phyloP scores from a whole-genome alignment of 1,140 invertebrate species.

The Lepeophtheirus salmonis region DNA sequence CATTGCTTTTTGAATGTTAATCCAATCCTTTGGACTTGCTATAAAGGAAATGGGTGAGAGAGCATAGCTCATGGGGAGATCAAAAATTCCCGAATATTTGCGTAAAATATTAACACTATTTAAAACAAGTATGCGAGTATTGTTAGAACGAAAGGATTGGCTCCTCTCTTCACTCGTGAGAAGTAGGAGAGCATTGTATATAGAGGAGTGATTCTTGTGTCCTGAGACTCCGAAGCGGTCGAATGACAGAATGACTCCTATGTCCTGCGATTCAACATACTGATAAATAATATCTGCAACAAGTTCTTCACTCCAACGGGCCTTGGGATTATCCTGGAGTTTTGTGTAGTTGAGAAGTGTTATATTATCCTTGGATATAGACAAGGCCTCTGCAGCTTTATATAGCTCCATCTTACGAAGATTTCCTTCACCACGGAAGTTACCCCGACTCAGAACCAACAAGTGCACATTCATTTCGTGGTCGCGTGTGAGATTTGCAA shows the following conservation, averaged over 20 bases:
- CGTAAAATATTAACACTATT: constrained; percentile 62
- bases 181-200: constrained; percentile 51
- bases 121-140: constrained; percentile 54
- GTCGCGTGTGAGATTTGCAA: constrained; percentile 44
- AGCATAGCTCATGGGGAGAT: constrained; percentile 43
- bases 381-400: constrained; percentile 40
- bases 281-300: constrained; percentile 49
- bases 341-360: constrained; percentile 35
- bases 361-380: constrained; percentile 56
- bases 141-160: constrained; percentile 29
- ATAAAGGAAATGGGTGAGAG: constrained; percentile 24
- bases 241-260: constrained; percentile 68
- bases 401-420: constrained; percentile 58
- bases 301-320: constrained; percentile 50
- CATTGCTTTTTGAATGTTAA: constrained; percentile 50
- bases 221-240: constrained; percentile 70
- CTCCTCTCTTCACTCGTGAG: neutral
- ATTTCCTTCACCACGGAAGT: constrained; percentile 40
- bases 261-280: constrained; percentile 47
- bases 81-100: constrained; percentile 65
- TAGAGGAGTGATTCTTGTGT: constrained; percentile 68
- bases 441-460: constrained; percentile 68
- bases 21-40: constrained; percentile 35
- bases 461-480: constrained; percentile 45
- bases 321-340: constrained; percentile 50